Evolutionary conservation across 2,888 invertebrate genomes (phyloP), one percentile per base, ranked within the genome.

Genomic region (Aporophyla nigra): DNA sequence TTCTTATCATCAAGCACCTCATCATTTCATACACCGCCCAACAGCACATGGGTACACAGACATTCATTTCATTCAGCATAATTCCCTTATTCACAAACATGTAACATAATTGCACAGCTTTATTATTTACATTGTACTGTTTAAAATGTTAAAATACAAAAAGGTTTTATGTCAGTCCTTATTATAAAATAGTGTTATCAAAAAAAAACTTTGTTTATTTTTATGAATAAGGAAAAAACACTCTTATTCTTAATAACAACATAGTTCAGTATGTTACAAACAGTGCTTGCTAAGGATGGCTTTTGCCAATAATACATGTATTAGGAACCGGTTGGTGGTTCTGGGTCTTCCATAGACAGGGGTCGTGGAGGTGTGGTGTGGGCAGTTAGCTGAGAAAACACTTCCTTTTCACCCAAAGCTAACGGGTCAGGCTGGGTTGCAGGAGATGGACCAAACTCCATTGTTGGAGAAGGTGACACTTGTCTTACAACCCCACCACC

Each of bases 401-500:
- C 97, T 80, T 97, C 97, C 66, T 96, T 95, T 80, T 96, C 96
- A 59, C 97, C 97, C 71, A 97, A 87, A 0, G 97, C 97, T 72
- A 97, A 87, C 0, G 97, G 97, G 80, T 97, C 97, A 5, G 96
- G 96, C 79, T 96, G 96, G 10, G 95, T 93, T 43, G 94, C 94
- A 12, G 95, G 94, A 9, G 94, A 94, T 14, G 84, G 96, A 71
- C 93, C 93, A 84, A 94, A 96, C 16, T 96, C 95, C 95, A 96
- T 95, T 92, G 97, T 98, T 0, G 98, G 98, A 14, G 96, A 92
- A 21, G 98, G 98, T 46, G 98, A 98, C 74, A 94, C 94, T 12
- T 94, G 94, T 68, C 95, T 89, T 5, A 95, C 93, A n/a, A 94
- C 90, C 12, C 98, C 98, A 43, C 98, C 96, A n/a, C 98, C 97